Percentiles rank a stretch among this genome's conserved stretches.
Evolutionary conservation across 2,113 vertebrate genomes (phyloP).

Genomic region (Nannospalax galili): DNA sequence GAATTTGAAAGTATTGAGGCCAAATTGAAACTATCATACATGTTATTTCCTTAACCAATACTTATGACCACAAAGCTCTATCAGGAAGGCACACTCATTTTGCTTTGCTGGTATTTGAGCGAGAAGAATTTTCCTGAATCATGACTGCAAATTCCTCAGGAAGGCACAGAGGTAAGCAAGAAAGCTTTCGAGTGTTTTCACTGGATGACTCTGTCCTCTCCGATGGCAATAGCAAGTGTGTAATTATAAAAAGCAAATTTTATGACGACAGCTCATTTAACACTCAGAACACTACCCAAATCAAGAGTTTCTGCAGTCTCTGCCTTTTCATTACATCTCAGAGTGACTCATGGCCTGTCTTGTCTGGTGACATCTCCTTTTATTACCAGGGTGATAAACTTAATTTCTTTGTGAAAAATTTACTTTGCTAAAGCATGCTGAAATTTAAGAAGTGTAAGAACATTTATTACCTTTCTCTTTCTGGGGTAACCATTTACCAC

Average conservation of each 20-base stretch:
- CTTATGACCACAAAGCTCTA: not conserved
- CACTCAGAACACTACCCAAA: not conserved
- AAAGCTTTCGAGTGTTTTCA: not conserved
- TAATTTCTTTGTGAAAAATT: not conserved
- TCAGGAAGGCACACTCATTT: not conserved
- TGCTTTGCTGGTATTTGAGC: not conserved
- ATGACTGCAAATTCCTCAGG: not conserved
- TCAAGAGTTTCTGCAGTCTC: too few species aligned
- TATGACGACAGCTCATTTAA: not conserved
- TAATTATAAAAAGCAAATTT: not conserved
- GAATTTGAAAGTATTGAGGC: not conserved
- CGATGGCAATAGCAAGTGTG: not conserved
- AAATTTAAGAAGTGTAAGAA: not conserved
- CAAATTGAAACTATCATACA: not conserved
- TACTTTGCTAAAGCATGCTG: not conserved
- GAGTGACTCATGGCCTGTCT: fast-evolving
- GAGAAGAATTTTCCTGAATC: not conserved
- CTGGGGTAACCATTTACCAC: not conserved
- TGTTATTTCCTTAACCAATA: not conserved
- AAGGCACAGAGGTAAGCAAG: not conserved
- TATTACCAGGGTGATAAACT: not conserved
- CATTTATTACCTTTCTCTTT: not conserved
- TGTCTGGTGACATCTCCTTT: not conserved
- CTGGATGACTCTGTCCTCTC: fast-evolving
- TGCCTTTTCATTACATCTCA: not conserved